A percentile compares a stretch with the other conserved stretches of the same genome.
phyloP scores from a whole-genome alignment of 64 coral and sea anemone species.

The Dendrophyllia cribrosa region DNA sequence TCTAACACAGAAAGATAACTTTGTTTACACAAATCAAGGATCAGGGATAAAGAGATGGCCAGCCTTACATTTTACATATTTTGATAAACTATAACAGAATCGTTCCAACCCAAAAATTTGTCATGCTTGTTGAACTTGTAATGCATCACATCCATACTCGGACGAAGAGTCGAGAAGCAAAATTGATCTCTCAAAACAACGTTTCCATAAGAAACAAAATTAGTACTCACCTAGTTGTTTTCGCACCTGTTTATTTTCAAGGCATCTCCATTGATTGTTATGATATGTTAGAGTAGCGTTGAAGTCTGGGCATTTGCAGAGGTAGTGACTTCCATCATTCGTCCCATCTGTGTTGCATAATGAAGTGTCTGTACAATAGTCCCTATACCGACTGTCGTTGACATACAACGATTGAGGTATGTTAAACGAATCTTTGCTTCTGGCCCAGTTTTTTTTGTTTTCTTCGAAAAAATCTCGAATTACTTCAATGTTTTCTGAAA shows the following conservation, averaged over 20 bases:
- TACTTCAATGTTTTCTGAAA: background rate
- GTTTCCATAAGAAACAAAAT: background rate
- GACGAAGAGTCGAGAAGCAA: too few relatives aligned
- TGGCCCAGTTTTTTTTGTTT: too few relatives aligned
- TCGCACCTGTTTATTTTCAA: background rate
- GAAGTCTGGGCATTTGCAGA: background rate
- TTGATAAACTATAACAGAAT: too few relatives aligned
- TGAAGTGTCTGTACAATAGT: background rate
- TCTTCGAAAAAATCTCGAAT: too few relatives aligned
- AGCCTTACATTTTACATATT: too few relatives aligned
- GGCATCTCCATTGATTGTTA: background rate
- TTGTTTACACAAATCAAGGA: too few relatives aligned
- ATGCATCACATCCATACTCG: too few relatives aligned
- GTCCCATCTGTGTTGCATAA: background rate
- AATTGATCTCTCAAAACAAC: too few relatives aligned
- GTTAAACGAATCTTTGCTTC: background rate
- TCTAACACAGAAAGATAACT: too few relatives aligned
- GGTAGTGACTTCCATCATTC: background rate
- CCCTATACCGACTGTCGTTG: background rate
- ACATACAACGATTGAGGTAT: background rate
- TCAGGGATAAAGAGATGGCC: too few relatives aligned
- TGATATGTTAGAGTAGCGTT: background rate
- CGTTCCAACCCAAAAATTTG: too few relatives aligned
- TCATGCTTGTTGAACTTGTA: too few relatives aligned
- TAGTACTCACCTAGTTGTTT: background rate